These are phyloP conservation scores for Julus scandinavius DNA, from an alignment of 2,888 invertebrate species.

Conservation along the genomic window DNA sequence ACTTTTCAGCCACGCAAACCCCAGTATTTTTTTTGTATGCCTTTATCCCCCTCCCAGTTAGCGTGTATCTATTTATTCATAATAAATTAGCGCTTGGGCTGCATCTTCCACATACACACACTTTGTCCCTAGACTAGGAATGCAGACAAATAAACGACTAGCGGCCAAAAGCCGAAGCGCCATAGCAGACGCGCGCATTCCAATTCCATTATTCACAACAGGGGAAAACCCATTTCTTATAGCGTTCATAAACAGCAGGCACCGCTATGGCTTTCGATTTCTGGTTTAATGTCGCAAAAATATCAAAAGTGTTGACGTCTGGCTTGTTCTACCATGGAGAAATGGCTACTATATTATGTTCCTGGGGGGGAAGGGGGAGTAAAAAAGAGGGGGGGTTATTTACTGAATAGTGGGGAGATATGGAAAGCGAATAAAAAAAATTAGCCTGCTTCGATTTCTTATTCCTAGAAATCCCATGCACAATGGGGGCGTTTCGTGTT, in stretches of 20 bases:
- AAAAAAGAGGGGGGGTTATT: background rate
- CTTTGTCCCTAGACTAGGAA: background rate
- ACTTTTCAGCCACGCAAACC: background rate
- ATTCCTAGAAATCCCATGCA: constrained; percentile 35
- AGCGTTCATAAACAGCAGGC: background rate
- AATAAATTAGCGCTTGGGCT: background rate
- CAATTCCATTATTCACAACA: background rate
- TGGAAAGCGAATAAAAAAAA: background rate
- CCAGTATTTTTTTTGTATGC: background rate
- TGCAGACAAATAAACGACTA: constrained; percentile 25
- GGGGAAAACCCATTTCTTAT: background rate
- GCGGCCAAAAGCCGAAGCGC: constrained; percentile 16
- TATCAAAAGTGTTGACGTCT: constrained; percentile 10
- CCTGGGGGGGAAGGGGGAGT: no score
- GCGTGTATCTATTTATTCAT: constrained; percentile 1
- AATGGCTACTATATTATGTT: background rate
- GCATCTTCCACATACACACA: background rate
- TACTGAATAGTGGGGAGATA: background rate
- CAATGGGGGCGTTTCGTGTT: constrained; percentile 35
- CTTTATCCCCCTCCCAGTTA: background rate
- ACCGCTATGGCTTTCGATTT: background rate
- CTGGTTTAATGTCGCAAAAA: constrained; percentile 31
- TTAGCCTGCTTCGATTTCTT: constrained; percentile 37
- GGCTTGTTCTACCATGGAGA: constrained; percentile 16
- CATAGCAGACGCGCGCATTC: background rate